Base-by-base conservation (phyloP, 2,888 invertebrate genomes). In the Chrysopilus asiliformis region DNA sequence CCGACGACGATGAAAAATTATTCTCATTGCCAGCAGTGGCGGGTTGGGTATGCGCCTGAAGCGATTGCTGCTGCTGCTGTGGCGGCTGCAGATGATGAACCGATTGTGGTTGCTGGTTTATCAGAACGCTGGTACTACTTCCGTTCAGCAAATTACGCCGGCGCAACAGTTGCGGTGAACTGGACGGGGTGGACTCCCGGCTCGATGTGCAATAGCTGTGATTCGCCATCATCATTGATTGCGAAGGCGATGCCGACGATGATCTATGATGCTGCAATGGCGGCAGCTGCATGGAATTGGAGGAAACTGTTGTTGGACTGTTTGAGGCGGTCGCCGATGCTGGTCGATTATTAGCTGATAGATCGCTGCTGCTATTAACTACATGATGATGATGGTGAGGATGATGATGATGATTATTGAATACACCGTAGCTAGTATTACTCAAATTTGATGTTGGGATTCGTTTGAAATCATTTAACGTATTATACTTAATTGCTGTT, bases 91-190 rank as follows among this genome's bases (percentile, higher is more conserved):
- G n/a, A n/a, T n/a, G n/a, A n/a, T n/a, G n/a, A n/a, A n/a, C n/a
- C n/a, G n/a, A 9, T n/a, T 34, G 25, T 26, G 50, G 48, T 34
- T 44, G 45, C 32, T 53, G 49, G 40, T n/a, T 42, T n/a, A n/a
- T 39, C 30, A 35, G 26, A 16, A 30, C 24, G 22, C 18, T 26
- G 35, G 24, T 37, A 19, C 29, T 36, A 28, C 29, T 40, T 17
- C 27, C 17, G 17, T 30, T 36, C 4, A 34, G 15, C 9, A 37
- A 10, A 20, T 37, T 34, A 14, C 26, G 36, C 15, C 41, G 28
- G 16, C 34, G 39, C 14, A 35, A 13, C 24, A 38, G 33, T 35
- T 43, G 41, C n/a, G 43, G 43, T 17, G 43, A 41, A 35, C 10
- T 35, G 8, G 39, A 32, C 14, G 41, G 39, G 22, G 40, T 41